These are phyloP conservation scores for Lepilemur ruficaudatus DNA, from an alignment of 2,797 vertebrate genomes.

Conservation along the genomic window DNA sequence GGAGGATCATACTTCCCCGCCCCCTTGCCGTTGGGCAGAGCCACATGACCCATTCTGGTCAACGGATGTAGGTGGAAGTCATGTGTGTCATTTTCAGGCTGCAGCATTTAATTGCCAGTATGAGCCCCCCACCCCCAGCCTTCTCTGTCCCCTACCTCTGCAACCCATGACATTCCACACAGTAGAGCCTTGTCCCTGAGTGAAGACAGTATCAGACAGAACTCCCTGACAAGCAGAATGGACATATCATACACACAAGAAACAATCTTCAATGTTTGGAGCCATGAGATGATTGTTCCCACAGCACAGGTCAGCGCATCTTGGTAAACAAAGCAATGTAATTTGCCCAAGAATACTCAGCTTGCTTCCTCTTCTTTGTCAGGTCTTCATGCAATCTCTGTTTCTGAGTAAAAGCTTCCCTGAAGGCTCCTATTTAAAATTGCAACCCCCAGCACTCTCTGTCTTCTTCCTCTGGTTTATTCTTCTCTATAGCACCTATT, in stretches of 20 bases:
- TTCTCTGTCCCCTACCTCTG: neutral
- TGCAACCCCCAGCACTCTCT: neutral
- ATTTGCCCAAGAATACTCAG: neutral
- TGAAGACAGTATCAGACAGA: neutral
- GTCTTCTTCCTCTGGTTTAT: neutral
- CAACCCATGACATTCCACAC: neutral
- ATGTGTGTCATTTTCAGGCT: neutral
- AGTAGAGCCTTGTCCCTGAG: neutral
- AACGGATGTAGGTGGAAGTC: neutral
- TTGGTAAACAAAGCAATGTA: neutral
- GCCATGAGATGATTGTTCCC: neutral
- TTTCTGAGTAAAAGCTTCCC: neutral
- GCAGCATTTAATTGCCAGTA: neutral
- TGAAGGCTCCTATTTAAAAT: neutral
- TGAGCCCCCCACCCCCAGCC: neutral
- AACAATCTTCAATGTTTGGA: neutral
- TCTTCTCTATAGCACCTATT: neutral
- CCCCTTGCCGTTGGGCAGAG: neutral
- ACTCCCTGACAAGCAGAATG: neutral
- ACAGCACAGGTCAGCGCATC: neutral
- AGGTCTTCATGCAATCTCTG: neutral
- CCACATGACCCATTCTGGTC: neutral
- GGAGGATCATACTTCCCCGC: neutral
- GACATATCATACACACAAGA: neutral
- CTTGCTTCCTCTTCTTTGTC: neutral